Evolutionary conservation across 2,113 vertebrate genomes (phyloP).

Genomic region (Pteronura brasiliensis): DNA sequence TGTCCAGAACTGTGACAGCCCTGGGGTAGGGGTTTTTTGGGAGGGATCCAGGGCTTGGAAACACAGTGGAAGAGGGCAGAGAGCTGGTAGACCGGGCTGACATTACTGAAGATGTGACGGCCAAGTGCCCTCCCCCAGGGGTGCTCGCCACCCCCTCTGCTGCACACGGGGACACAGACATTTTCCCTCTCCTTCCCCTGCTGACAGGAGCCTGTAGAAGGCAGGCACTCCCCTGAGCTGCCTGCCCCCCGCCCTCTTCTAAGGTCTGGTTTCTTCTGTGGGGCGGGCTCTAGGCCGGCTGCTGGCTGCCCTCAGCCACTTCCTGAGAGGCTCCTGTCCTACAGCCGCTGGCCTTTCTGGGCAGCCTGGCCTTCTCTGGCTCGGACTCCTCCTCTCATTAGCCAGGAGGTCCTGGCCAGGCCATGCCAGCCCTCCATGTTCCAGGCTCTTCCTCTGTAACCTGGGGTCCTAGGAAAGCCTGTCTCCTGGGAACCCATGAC

Average conservation of each 20-base stretch:
- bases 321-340: not conserved
- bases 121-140: accelerated
- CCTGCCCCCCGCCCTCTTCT: accelerated
- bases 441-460: not conserved
- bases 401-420: not conserved
- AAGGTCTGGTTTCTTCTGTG: not conserved
- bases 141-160: not conserved
- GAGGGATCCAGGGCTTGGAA: not conserved
- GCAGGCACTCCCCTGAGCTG: not conserved
- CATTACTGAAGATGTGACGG: not conserved
- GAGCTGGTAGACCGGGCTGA: not conserved
- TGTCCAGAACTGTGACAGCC: not conserved
- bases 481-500: not conserved
- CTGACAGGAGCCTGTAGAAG: not conserved
- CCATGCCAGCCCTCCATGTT: not conserved
- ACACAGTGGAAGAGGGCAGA: not conserved
- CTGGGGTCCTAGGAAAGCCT: not conserved
- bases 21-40: not conserved
- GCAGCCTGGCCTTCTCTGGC: not conserved
- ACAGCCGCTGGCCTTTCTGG: not conserved
- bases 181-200: not conserved
- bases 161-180: not conserved
- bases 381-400: not conserved
- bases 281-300: not conserved
- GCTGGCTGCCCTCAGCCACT: not conserved